These are phyloP conservation scores for Hirundichthys speculiger DNA, from an alignment of 2,113 vertebrate genomes.

Conservation along the genomic window DNA sequence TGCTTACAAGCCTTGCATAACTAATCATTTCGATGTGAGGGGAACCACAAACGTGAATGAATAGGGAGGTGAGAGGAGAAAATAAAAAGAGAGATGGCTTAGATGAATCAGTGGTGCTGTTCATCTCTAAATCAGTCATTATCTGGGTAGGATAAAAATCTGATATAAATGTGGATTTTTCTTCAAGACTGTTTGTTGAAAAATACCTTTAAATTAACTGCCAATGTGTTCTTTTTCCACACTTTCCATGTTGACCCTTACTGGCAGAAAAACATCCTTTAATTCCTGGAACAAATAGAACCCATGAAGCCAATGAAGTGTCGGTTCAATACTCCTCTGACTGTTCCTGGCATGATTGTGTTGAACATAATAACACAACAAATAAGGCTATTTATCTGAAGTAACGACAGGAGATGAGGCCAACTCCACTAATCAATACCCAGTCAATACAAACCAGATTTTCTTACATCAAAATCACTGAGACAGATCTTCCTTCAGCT, in stretches of 20 bases:
- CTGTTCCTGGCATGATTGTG: constrained; percentile 77
- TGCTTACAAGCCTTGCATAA: constrained; percentile 90
- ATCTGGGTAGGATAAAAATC: constrained; percentile 55
- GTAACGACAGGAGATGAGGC: constrained; percentile 77
- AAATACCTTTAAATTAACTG: constrained; percentile 55
- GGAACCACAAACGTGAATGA: constrained; percentile 77
- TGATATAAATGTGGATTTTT: constrained; percentile 28
- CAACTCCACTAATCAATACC: constrained; percentile 69
- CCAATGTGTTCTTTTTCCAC: constrained; percentile 36
- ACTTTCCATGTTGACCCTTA: constrained; percentile 26
- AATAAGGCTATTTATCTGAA: constrained; percentile 79
- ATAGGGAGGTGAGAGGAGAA: constrained; percentile 67
- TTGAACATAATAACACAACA: constrained; percentile 83
- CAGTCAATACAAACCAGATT: constrained; percentile 79
- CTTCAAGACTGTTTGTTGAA: constrained; percentile 43
- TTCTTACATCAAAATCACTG: constrained; percentile 81
- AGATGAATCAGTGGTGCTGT: constrained; percentile 53
- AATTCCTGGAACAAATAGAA: constrained; percentile 72
- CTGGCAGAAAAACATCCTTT: constrained; percentile 57
- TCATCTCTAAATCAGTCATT: constrained; percentile 72
- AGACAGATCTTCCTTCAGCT: constrained; percentile 72
- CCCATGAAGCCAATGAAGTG: constrained; percentile 73
- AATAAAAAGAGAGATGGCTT: constrained; percentile 68
- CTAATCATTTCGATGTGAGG: constrained; percentile 85
- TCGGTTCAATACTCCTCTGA: constrained; percentile 76